These are phyloP conservation scores for Monomorium pharaonis DNA, from an alignment of 1,140 invertebrate genomes.

Conservation along the genomic window DNA sequence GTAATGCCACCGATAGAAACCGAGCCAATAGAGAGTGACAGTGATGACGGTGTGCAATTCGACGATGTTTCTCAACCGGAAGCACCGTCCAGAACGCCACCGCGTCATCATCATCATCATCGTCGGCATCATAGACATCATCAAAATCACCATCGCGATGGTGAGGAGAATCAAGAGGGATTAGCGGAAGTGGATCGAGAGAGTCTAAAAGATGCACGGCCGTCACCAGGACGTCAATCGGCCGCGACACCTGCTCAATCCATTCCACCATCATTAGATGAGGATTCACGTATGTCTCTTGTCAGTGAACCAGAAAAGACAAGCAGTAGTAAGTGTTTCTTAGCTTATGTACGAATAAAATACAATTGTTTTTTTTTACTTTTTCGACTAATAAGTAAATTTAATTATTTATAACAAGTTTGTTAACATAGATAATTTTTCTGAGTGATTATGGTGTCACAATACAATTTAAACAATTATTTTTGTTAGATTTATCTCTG, in stretches of 20 bases:
- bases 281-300: slow-evolving; percentile 83
- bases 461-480: too few relatives aligned
- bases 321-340: slow-evolving; percentile 76
- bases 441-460: too few relatives aligned
- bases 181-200: slow-evolving; percentile 74
- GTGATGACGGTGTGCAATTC: slow-evolving; percentile 83
- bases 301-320: slow-evolving; percentile 84
- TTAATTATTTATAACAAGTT: not conserved
- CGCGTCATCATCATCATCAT: slow-evolving; percentile 82
- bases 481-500: too few relatives aligned
- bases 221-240: slow-evolving; percentile 69
- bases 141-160: slow-evolving; percentile 83
- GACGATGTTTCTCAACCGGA: slow-evolving; percentile 79
- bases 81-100: slow-evolving; percentile 80
- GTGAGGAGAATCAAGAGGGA: slow-evolving; percentile 79
- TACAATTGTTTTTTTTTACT: not conserved
- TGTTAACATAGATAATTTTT: too few relatives aligned
- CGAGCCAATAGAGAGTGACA: slow-evolving; percentile 89
- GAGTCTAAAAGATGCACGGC: slow-evolving; percentile 78
- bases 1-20: slow-evolving; percentile 87
- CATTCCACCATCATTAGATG: slow-evolving; percentile 77
- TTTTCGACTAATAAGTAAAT: not conserved
- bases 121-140: slow-evolving; percentile 83
- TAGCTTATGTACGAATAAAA: not conserved
- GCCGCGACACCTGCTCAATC: slow-evolving; percentile 70